Conservation (phyloP, 2,888 invertebrate genomes). For the Eurytoma adleriae region DNA sequence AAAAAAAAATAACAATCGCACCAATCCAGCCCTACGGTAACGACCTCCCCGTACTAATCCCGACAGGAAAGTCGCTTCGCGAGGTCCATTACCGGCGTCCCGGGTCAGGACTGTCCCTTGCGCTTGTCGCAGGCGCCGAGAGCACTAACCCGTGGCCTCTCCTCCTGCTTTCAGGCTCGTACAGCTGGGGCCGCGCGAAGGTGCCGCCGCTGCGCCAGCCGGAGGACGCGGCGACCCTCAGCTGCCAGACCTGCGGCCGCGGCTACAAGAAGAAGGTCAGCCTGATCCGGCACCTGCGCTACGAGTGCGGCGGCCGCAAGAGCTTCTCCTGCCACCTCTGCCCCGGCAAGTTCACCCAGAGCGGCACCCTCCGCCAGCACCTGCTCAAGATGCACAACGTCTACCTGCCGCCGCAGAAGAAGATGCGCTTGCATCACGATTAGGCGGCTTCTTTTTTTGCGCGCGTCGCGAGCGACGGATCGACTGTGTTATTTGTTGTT, state of each 20-base stretch:
- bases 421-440: background rate
- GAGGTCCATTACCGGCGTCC: too few species aligned
- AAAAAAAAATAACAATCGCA: too few species aligned
- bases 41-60: too few species aligned
- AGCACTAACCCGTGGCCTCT: background rate
- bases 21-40: too few species aligned
- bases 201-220: background rate
- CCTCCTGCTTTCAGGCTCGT: background rate
- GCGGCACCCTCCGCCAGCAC: slow-evolving; percentile 76
- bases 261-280: slow-evolving; percentile 68
- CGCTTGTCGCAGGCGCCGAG: too few species aligned
- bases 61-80: too few species aligned
- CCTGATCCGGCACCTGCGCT: slow-evolving; percentile 62
- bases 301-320: slow-evolving; percentile 69
- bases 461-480: too few species aligned
- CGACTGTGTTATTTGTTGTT: too few species aligned
- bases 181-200: background rate
- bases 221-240: background rate
- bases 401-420: slow-evolving; percentile 62
- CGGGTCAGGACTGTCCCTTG: too few species aligned
- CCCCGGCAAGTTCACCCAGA: slow-evolving; percentile 82
- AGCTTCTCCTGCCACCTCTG: slow-evolving; percentile 79
- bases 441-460: too few species aligned
- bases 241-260: slow-evolving; percentile 69
- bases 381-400: slow-evolving; percentile 64